These are phyloP conservation scores for Electrona antarctica DNA, from an alignment of 2,113 vertebrate genomes.

Conservation along the genomic window DNA sequence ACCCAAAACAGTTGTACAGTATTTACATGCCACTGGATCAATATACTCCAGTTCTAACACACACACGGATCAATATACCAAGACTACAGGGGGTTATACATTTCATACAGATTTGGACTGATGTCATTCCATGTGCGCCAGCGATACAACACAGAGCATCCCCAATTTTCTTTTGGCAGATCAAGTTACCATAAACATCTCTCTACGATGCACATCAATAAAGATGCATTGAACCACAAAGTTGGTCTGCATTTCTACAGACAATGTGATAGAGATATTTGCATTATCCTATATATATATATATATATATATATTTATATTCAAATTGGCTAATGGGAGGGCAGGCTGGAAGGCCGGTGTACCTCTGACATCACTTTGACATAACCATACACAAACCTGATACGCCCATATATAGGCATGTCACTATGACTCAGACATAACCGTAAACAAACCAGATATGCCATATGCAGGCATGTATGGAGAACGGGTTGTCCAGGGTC, in stretches of 20 bases:
- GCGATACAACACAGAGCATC: neutral
- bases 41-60: constrained; percentile 12
- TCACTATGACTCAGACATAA: too few species aligned
- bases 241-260: neutral
- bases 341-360: too few species aligned
- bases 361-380: neutral
- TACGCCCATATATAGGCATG: too few species aligned
- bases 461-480: neutral
- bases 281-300: neutral
- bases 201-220: neutral
- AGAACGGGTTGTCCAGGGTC: too few species aligned
- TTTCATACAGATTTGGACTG: neutral
- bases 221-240: too few species aligned
- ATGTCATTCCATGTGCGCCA: neutral
- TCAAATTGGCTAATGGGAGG: too few species aligned
- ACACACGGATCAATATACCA: constrained; percentile 16
- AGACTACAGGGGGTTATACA: neutral
- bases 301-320: too few species aligned
- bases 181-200: neutral
- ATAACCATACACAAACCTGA: neutral
- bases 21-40: neutral
- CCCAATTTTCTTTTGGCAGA: neutral
- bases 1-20: neutral
- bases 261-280: neutral
- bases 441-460: too few species aligned